Evolutionary conservation across 92 coral and sea anemone genomes (phyloP).

Genomic region (Parazoanthus swiftii): DNA sequence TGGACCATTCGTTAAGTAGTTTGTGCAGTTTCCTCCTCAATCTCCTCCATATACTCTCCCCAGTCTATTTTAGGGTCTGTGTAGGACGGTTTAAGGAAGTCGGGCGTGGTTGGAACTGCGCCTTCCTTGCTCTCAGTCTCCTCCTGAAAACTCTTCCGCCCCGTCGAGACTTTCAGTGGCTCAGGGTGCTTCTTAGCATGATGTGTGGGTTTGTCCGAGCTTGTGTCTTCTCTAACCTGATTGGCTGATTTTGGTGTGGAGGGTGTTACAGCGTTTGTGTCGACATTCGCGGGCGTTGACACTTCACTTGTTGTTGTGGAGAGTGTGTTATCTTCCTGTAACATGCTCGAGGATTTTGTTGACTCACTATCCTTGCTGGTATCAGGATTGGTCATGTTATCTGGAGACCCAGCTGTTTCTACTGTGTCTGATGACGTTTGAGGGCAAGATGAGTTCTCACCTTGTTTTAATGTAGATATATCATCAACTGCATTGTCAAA

Average conservation of each 20-base stretch:
- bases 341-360: too few relatives aligned
- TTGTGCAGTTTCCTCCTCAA: conserved; percentile 1
- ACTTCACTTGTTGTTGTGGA: background rate
- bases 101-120: conserved; percentile 63
- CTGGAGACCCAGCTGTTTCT: background rate
- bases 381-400: background rate
- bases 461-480: background rate
- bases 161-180: conserved; percentile 20
- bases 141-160: background rate
- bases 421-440: background rate
- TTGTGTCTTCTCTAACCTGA: background rate
- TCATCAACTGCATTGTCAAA: conserved; percentile 18
- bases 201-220: background rate
- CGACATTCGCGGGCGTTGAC: background rate
- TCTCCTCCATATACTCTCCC: conserved; percentile 37
- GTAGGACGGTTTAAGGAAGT: conserved; percentile 60
- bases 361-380: background rate
- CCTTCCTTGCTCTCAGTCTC: background rate
- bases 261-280: background rate
- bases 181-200: conserved; percentile 13
- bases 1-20: background rate
- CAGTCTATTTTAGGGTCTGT: conserved; percentile 32
- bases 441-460: background rate
- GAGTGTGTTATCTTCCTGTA: background rate
- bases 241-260: background rate